These are phyloP conservation scores for Meandrina meandrites DNA, from an alignment of 92 coral and sea anemone species.

Conservation along the genomic window DNA sequence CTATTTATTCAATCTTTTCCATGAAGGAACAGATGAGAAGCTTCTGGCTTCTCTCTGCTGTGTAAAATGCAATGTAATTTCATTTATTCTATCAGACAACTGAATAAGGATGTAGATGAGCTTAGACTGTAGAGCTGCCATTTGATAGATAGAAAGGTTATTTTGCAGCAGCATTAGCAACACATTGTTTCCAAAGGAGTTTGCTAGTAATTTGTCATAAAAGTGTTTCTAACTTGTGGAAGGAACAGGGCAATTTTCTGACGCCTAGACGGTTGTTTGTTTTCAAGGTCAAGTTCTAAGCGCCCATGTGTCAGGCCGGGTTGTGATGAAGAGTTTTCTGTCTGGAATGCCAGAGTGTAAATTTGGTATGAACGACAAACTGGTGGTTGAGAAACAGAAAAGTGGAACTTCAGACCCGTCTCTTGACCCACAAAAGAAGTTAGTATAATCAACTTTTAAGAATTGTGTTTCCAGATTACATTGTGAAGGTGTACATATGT, in stretches of 20 bases:
- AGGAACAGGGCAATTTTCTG: background rate
- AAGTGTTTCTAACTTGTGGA: too few relatives aligned
- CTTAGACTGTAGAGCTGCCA: too few relatives aligned
- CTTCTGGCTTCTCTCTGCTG: too few relatives aligned
- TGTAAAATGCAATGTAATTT: too few relatives aligned
- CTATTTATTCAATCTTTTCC: too few relatives aligned
- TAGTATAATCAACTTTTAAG: constrained; percentile 6
- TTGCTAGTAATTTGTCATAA: too few relatives aligned
- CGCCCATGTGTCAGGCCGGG: constrained; percentile 98
- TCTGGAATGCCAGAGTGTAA: constrained; percentile 99
- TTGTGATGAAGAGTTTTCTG: constrained; percentile 97
- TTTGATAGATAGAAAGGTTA: too few relatives aligned
- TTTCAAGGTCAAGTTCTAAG: constrained; percentile 93
- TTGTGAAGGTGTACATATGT: background rate
- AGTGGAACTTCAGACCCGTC: constrained; percentile 81
- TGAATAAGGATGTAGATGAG: too few relatives aligned
- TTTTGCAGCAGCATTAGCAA: too few relatives aligned
- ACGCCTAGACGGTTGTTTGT: background rate
- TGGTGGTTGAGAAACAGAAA: constrained; percentile 96
- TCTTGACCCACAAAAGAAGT: constrained; percentile 89
- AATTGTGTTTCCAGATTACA: background rate
- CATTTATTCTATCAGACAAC: too few relatives aligned
- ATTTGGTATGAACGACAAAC: constrained; percentile 99
- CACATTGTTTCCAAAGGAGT: too few relatives aligned
- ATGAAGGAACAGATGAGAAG: too few relatives aligned